Evolutionary conservation across 2,113 vertebrate genomes (phyloP).

Genomic region (Thermophis baileyi): DNA sequence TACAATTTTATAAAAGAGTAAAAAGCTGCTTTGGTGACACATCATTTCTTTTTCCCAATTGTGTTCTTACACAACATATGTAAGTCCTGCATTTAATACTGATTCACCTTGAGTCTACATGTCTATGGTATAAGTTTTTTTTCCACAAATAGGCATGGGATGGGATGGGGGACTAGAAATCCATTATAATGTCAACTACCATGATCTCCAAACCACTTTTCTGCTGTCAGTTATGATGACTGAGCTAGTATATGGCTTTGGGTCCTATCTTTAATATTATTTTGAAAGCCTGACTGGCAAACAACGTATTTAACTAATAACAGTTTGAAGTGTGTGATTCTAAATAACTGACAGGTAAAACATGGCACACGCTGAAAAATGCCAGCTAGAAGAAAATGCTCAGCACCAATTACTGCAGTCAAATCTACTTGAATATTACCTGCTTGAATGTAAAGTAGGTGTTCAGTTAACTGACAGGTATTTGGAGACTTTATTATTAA

Average conservation of each 20-base stretch:
- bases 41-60: conserved; percentile 15
- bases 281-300: neutral
- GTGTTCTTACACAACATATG: neutral
- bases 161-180: neutral
- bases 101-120: neutral
- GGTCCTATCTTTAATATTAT: neutral
- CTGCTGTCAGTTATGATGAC: neutral
- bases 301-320: conserved; percentile 8
- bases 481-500: neutral
- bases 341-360: conserved; percentile 18
- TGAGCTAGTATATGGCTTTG: neutral
- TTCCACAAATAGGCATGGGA: neutral
- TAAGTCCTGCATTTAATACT: neutral
- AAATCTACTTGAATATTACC: neutral
- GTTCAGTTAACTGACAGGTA: conserved; percentile 9
- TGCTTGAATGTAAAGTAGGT: neutral
- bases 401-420: neutral
- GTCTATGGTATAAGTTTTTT: neutral
- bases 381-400: neutral
- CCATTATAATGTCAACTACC: neutral
- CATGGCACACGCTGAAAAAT: neutral
- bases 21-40: conserved; percentile 32
- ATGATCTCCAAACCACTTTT: neutral
- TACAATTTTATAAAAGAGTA: conserved; percentile 47
- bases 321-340: neutral